phyloP scores from a whole-genome alignment of 2,113 vertebrate genomes.

The Gopherus evgoodei region DNA sequence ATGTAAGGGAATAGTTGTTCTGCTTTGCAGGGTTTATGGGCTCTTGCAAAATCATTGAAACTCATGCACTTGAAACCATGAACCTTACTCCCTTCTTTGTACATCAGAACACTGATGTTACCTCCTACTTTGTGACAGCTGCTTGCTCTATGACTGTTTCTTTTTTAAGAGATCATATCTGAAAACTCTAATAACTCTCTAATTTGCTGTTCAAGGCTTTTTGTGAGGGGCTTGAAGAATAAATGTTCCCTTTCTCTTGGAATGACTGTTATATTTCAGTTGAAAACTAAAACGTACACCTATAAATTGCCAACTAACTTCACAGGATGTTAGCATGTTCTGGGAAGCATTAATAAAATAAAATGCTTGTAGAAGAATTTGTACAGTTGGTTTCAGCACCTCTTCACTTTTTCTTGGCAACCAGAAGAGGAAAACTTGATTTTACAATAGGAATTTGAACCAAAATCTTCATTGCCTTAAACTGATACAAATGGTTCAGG shows the following conservation, averaged over 20 bases:
- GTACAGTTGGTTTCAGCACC: not conserved
- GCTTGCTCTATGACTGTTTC: not conserved
- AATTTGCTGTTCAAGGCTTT: slow-evolving; percentile 1
- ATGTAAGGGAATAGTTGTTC: not conserved
- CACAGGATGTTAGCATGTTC: slow-evolving; percentile 9
- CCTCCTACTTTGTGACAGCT: slow-evolving; percentile 1
- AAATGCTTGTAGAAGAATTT: slow-evolving; percentile 1
- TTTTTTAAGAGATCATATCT: slow-evolving; percentile 25
- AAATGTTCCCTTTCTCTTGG: slow-evolving; percentile 7
- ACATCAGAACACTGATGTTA: not conserved
- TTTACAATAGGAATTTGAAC: not conserved
- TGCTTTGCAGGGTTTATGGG: not conserved
- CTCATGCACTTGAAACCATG: not conserved
- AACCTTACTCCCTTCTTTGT: not conserved
- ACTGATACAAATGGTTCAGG: slow-evolving; percentile 24
- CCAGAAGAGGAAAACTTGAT: not conserved
- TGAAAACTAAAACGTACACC: slow-evolving; percentile 30
- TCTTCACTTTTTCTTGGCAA: slow-evolving; percentile 24
- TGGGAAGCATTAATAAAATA: slow-evolving; percentile 29
- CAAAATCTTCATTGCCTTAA: not conserved
- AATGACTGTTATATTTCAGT: slow-evolving; percentile 52
- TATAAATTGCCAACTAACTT: slow-evolving; percentile 44
- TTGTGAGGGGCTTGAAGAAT: not conserved
- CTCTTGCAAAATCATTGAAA: not conserved
- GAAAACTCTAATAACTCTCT: slow-evolving; percentile 31